Percentiles rank a stretch among this genome's conserved stretches.
These are phyloP conservation scores for Eupithecia vulgata DNA, from an alignment of 2,888 invertebrate species.

Conservation along the genomic window DNA sequence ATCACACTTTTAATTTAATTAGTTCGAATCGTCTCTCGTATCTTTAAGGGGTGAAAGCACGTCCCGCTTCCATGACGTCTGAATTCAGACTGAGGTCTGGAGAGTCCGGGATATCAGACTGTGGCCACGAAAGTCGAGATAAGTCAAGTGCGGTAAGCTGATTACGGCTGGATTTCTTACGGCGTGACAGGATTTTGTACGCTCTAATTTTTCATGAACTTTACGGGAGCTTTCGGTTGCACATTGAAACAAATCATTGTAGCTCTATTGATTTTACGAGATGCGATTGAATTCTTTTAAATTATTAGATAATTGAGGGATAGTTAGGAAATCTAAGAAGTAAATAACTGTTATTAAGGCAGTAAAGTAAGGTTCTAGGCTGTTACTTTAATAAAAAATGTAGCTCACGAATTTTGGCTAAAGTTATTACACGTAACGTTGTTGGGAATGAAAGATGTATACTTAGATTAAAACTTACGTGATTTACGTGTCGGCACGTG, in stretches of 20 bases:
- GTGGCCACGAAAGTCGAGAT: conserved; percentile 46
- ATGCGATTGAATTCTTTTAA: neutral
- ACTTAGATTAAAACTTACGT: conserved; percentile 4
- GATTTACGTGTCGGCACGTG: conserved; percentile 14
- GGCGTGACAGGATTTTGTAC: conserved; percentile 23
- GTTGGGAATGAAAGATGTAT: conserved; percentile 1
- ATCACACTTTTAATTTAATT: conserved; percentile 26
- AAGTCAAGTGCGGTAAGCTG: conserved; percentile 68
- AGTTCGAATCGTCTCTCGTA: conserved; percentile 48
- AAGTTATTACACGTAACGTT: neutral
- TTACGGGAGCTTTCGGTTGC: neutral
- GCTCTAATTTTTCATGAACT: conserved; percentile 12
- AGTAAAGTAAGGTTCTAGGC: neutral
- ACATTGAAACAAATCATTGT: neutral
- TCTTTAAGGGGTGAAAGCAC: conserved; percentile 47
- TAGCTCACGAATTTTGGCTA: neutral
- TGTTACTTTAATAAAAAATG: neutral
- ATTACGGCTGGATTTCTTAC: conserved; percentile 59
- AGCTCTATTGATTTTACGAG: neutral
- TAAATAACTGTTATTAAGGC: neutral
- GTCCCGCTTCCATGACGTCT: conserved; percentile 58
- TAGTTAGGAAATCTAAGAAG: neutral
- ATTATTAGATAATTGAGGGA: neutral
- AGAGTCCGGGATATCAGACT: conserved; percentile 58
- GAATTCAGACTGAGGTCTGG: conserved; percentile 61